phyloP scores from a whole-genome alignment of 2,113 vertebrate species.

The Uropsilus gracilis region DNA sequence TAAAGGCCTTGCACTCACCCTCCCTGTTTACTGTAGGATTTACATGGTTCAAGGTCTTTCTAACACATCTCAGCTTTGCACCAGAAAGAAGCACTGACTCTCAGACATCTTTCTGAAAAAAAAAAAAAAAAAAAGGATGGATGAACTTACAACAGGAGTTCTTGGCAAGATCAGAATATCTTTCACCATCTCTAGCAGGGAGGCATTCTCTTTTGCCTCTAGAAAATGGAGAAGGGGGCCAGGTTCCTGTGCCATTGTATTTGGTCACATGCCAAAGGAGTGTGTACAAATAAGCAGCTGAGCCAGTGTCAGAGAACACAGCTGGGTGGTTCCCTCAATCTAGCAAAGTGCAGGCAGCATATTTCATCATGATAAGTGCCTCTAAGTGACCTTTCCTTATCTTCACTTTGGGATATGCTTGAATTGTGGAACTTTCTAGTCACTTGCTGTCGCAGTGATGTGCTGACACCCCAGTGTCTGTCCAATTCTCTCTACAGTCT shows the following conservation, averaged over 20 bases:
- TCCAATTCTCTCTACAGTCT: not conserved
- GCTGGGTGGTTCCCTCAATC: not conserved
- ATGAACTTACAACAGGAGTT: not conserved
- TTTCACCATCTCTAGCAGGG: not conserved
- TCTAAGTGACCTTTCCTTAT: not conserved
- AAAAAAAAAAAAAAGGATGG: not conserved
- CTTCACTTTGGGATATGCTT: not conserved
- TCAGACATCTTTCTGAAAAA: not conserved
- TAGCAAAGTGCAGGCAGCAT: not conserved
- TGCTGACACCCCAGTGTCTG: not conserved
- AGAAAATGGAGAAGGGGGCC: not conserved
- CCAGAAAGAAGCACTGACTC: not conserved
- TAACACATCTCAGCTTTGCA: not conserved
- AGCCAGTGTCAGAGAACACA: not conserved
- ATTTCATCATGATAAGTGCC: not conserved
- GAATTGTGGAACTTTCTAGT: not conserved
- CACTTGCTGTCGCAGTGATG: not conserved
- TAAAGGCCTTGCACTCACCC: not conserved
- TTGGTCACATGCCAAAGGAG: not conserved
- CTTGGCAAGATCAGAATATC: slow-evolving; percentile 29
- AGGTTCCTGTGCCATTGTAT: not conserved
- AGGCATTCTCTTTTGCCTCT: slow-evolving; percentile 28
- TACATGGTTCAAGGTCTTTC: slow-evolving; percentile 10
- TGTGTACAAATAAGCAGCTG: not conserved
- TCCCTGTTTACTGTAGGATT: slow-evolving; percentile 50